phyloP scores from a whole-genome alignment of 1,140 invertebrate species.

The Eriocheir sinensis region DNA sequence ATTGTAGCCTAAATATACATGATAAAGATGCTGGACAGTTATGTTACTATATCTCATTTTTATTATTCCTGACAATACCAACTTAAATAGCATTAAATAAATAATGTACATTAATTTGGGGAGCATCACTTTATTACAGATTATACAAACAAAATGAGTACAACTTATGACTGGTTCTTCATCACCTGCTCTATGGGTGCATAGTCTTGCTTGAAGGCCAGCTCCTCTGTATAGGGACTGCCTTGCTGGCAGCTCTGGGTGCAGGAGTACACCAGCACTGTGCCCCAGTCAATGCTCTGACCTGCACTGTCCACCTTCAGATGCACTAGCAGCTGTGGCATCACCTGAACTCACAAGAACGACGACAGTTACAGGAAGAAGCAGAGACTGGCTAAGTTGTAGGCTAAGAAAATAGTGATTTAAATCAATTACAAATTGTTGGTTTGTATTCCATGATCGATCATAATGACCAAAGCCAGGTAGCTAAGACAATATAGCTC shows the following conservation, averaged over 20 bases:
- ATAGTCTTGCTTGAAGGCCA: constrained; percentile 68
- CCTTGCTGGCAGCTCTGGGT: constrained; percentile 86
- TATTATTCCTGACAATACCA: constrained; percentile 8
- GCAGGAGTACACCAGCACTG: constrained; percentile 93
- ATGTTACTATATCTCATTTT: constrained; percentile 38
- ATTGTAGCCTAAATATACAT: constrained; percentile 40
- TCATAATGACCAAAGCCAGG: too few species aligned
- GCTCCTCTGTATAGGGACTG: constrained; percentile 60
- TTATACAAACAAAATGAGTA: too few species aligned
- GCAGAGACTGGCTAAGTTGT: too few species aligned
- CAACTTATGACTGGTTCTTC: constrained; percentile 55
- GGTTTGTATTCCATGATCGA: too few species aligned
- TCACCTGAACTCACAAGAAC: constrained; percentile 86
- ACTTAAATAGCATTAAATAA: not conserved
- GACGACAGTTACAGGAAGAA: not conserved
- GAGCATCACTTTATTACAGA: not conserved
- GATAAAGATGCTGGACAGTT: constrained; percentile 42
- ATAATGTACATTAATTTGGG: not conserved
- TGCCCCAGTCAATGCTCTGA: constrained; percentile 94
- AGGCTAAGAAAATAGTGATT: too few species aligned
- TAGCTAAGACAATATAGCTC: too few species aligned
- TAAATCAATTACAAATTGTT: too few species aligned
- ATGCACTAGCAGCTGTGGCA: constrained; percentile 94
- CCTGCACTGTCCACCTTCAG: constrained; percentile 87
- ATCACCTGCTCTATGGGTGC: constrained; percentile 53